These are phyloP conservation scores for Chaunax sp. DNA, from an alignment of 2,797 vertebrate species.

Conservation along the genomic window DNA sequence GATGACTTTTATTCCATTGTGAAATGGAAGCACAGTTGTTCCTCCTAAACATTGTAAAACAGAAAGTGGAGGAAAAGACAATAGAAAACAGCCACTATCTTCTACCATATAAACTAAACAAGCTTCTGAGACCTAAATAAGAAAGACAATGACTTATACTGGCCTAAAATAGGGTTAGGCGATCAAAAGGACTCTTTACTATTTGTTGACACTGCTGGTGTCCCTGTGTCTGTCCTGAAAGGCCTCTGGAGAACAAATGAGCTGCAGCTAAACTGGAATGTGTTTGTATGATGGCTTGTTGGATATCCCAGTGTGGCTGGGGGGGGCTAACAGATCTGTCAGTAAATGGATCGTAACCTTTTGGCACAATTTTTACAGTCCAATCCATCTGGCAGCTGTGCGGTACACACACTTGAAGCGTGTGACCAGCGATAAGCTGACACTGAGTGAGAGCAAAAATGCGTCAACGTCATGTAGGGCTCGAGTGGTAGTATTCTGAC, in stretches of 20 bases:
- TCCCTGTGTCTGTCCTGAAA: constrained; percentile 43
- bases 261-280: constrained; percentile 37
- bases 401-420: not conserved
- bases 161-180: constrained; percentile 33
- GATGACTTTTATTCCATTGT: too few relatives aligned
- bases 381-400: constrained; percentile 41
- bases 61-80: not conserved
- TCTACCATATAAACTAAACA: not conserved
- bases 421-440: too few relatives aligned
- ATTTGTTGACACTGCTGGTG: constrained; percentile 29
- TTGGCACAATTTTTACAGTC: constrained; percentile 58
- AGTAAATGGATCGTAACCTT: constrained; percentile 53
- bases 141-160: constrained; percentile 9
- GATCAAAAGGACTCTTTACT: constrained; percentile 43
- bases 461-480: not conserved
- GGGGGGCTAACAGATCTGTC: constrained; percentile 46
- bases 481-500: too few relatives aligned
- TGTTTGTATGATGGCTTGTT: constrained; percentile 56
- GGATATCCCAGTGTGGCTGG: constrained; percentile 25
- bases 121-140: not conserved
- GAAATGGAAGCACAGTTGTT: too few relatives aligned
- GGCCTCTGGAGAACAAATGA: constrained; percentile 26
- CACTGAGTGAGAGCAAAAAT: constrained; percentile 12
- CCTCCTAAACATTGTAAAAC: too few relatives aligned
- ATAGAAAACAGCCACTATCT: not conserved